Evolutionary conservation across 2,797 vertebrate genomes (phyloP).

Genomic region (Chelon auratus): DNA sequence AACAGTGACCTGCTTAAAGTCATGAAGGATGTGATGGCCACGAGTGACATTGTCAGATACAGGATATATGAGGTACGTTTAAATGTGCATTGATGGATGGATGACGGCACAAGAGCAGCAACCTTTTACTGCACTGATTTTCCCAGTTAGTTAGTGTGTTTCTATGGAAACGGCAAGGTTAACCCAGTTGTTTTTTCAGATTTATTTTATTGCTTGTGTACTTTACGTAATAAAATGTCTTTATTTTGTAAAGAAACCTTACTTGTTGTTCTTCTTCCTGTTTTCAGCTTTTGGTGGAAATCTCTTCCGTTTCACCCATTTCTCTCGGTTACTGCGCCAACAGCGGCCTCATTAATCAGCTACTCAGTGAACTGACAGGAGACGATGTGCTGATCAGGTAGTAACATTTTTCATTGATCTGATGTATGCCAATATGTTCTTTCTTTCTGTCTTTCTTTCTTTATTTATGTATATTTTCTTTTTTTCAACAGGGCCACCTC

Average conservation of each 20-base stretch:
- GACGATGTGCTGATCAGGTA: slow-evolving; percentile 95
- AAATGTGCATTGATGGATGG: neutral
- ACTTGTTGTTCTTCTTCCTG: neutral
- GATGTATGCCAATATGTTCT: neutral
- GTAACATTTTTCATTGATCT: neutral
- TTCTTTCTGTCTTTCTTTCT: neutral
- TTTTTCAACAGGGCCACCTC: slow-evolving; percentile 88
- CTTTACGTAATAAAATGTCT: neutral
- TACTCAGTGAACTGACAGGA: slow-evolving; percentile 92
- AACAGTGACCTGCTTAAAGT: slow-evolving; percentile 87
- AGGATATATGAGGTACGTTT: slow-evolving; percentile 92
- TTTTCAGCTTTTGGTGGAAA: slow-evolving; percentile 90
- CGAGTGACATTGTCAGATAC: slow-evolving; percentile 91
- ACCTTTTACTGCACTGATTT: no score
- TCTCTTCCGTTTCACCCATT: slow-evolving; percentile 89
- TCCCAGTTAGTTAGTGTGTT: neutral
- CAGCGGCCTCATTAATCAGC: slow-evolving; percentile 88
- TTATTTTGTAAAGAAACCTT: neutral
- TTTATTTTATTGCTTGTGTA: neutral
- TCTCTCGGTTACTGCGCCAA: slow-evolving; percentile 91
- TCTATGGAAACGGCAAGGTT: neutral
- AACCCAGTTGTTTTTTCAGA: neutral
- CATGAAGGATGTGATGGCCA: slow-evolving; percentile 91
- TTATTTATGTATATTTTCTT: neutral
- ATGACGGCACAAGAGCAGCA: no score